Conservation (phyloP, 2,888 invertebrate genomes). For the Hermaeophaga mercurialis region DNA sequence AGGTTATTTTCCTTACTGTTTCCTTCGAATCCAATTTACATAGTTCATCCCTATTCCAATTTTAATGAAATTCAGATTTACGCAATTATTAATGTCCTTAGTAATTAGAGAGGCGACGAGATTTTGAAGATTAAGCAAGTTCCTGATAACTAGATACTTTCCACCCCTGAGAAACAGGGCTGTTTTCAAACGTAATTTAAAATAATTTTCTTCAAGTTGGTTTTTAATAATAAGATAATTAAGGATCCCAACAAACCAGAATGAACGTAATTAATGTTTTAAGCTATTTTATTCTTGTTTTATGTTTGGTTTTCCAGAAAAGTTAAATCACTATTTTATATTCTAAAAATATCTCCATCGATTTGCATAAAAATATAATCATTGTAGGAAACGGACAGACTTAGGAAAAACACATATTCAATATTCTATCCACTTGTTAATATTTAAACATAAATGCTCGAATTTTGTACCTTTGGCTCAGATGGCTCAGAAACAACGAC, state of each 20-base stretch:
- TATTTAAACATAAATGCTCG: too few species aligned
- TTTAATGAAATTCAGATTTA: slow-evolving; percentile 9
- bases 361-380: too few species aligned
- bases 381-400: too few species aligned
- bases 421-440: too few species aligned
- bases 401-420: too few species aligned
- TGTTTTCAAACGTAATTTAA: slow-evolving; percentile 4
- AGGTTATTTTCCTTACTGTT: neutral
- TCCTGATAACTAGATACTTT: slow-evolving; percentile 13
- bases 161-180: neutral
- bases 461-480: too few species aligned
- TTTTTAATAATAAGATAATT: slow-evolving; percentile 11
- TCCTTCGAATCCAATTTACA: slow-evolving; percentile 6
- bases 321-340: too few species aligned
- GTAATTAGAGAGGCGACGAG: slow-evolving; percentile 16
- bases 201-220: slow-evolving; percentile 5
- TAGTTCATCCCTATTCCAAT: slow-evolving; percentile 1
- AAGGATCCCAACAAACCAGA: neutral
- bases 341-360: too few species aligned
- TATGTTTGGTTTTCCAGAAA: too few species aligned
- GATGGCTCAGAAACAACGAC: too few species aligned
- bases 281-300: too few species aligned
- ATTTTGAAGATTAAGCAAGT: slow-evolving; percentile 11
- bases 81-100: slow-evolving; percentile 13
- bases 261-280: too few species aligned